Conservation (phyloP, 2,888 invertebrate genomes). For the Campoletis raptor region DNA sequence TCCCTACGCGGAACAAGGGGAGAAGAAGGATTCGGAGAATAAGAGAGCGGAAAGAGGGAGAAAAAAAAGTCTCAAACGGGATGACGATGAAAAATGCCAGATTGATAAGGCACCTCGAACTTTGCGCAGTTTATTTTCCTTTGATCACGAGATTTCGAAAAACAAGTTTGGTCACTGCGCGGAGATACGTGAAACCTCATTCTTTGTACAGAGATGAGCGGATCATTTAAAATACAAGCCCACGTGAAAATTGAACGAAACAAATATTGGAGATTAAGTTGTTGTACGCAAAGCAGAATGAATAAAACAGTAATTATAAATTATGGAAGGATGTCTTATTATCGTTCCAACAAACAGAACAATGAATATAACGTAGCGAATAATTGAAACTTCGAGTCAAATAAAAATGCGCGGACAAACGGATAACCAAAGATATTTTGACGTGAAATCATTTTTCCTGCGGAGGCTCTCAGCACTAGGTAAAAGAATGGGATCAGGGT, state of each 20-base stretch:
- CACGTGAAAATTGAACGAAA: not conserved
- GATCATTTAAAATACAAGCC: not conserved
- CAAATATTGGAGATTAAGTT: not conserved
- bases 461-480: not conserved
- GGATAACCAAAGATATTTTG: not conserved
- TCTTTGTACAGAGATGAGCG: not conserved
- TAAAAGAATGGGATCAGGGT: not conserved
- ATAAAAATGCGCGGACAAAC: slow-evolving; percentile 5
- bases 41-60: not conserved
- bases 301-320: not conserved
- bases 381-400: not conserved
- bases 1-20: not conserved
- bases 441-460: not conserved
- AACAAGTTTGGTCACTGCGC: slow-evolving; percentile 9
- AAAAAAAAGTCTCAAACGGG: slow-evolving; percentile 46
- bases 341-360: not conserved
- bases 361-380: not conserved
- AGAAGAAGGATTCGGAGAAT: slow-evolving; percentile 9
- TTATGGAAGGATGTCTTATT: not conserved
- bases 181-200: slow-evolving; percentile 14
- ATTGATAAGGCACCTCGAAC: slow-evolving; percentile 59
- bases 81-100: slow-evolving; percentile 62
- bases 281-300: not conserved
- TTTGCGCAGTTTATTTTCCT: slow-evolving; percentile 19
- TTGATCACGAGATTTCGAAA: slow-evolving; percentile 21